Percentiles rank a stretch among this genome's conserved stretches.
Conservation (phyloP, 2,113 vertebrate species). For the Ariopsis seemanni region DNA sequence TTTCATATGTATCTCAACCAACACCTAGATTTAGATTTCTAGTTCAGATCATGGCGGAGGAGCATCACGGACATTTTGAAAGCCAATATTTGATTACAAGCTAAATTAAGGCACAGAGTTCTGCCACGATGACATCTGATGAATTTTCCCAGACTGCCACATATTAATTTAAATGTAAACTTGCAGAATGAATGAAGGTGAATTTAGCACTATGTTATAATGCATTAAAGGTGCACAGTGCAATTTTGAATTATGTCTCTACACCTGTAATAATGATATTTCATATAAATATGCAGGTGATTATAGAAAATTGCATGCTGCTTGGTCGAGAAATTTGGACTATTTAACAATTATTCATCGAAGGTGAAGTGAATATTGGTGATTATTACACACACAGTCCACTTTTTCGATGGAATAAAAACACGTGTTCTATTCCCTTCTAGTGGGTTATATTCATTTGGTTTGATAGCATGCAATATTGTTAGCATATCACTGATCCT, state of each 20-base stretch:
- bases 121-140: background rate
- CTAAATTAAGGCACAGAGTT: background rate
- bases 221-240: background rate
- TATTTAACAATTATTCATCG: too few relatives aligned
- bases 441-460: too few relatives aligned
- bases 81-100: background rate
- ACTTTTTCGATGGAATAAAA: too few relatives aligned
- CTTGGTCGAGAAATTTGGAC: too few relatives aligned
- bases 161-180: background rate
- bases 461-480: too few relatives aligned
- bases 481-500: too few relatives aligned
- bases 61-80: background rate
- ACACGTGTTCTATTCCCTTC: too few relatives aligned
- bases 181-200: background rate
- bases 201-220: background rate
- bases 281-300: too few relatives aligned
- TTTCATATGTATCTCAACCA: background rate
- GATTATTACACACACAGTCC: too few relatives aligned
- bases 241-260: background rate
- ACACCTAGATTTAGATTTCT: background rate
- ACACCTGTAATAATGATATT: too few relatives aligned
- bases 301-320: too few relatives aligned
- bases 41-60: background rate
- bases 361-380: too few relatives aligned
- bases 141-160: background rate